A percentile compares a stretch with the other conserved stretches of the same genome.
Evolutionary conservation across 2,113 vertebrate genomes (phyloP).

Genomic region (Garra rufa): DNA sequence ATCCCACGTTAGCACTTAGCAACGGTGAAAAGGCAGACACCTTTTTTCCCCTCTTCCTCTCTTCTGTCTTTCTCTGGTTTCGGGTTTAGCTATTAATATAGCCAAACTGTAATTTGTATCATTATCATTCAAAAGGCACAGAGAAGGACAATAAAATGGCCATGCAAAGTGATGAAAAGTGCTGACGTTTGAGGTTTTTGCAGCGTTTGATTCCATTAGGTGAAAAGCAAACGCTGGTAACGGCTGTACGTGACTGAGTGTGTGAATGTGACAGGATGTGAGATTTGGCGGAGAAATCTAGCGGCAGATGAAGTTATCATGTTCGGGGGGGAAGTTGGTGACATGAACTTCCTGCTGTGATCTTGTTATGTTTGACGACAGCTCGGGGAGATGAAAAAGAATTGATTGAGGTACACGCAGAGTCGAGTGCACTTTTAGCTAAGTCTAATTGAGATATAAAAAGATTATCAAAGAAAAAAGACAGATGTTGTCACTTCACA

Average conservation of each 20-base stretch:
- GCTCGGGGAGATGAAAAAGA: constrained; percentile 50
- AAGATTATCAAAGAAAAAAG: constrained; percentile 39
- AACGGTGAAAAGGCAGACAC: constrained; percentile 63
- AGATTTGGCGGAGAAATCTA: constrained; percentile 21
- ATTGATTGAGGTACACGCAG: constrained; percentile 49
- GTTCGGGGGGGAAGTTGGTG: constrained; percentile 51
- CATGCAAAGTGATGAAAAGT: constrained; percentile 76
- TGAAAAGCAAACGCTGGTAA: constrained; percentile 62
- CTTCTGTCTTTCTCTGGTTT: constrained; percentile 59
- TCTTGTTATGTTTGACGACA: constrained; percentile 49
- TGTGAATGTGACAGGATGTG: constrained; percentile 49
- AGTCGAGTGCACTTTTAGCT: constrained; percentile 35
- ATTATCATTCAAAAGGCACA: constrained; percentile 89
- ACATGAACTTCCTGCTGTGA: constrained; percentile 59
- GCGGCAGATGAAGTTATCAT: constrained; percentile 54
- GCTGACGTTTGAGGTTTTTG: constrained; percentile 77
- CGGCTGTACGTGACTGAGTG: constrained; percentile 40
- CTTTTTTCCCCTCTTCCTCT: constrained; percentile 59
- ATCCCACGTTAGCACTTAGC: constrained; percentile 91
- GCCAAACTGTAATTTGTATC: constrained; percentile 85
- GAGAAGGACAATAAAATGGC: constrained; percentile 86
- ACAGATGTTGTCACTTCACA: constrained; percentile 30
- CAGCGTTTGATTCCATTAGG: constrained; percentile 69
- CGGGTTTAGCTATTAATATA: constrained; percentile 84
- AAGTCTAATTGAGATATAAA: constrained; percentile 50